Evolutionary conservation across 1,140 invertebrate genomes (phyloP).

Genomic region (Magallana angulata): DNA sequence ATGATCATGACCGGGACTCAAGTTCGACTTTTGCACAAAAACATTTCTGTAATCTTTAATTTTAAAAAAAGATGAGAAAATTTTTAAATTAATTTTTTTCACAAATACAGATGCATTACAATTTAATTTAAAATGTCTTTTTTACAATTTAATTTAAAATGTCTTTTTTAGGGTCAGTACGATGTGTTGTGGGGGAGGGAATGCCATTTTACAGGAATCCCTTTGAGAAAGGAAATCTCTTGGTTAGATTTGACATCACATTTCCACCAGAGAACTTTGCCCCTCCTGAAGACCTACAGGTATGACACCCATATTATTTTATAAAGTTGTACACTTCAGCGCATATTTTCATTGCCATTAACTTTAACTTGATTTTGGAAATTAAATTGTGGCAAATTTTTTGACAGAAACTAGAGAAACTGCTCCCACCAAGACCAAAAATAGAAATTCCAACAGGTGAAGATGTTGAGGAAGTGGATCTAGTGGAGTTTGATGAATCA

Average conservation of each 20-base stretch:
- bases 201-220: conserved; percentile 99
- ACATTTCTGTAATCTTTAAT: not conserved
- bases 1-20: not conserved
- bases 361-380: too few relatives aligned
- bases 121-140: not conserved
- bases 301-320: conserved; percentile 47
- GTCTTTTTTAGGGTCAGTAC: conserved; percentile 84
- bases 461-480: conserved; percentile 90
- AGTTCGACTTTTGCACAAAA: too few relatives aligned
- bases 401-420: conserved; percentile 84
- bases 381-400: not conserved
- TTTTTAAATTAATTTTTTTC: too few relatives aligned
- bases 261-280: conserved; percentile 91
- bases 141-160: conserved; percentile 50
- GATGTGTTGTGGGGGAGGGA: conserved; percentile 94
- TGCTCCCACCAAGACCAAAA: conserved; percentile 85
- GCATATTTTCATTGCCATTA: too few relatives aligned
- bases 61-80: not conserved
- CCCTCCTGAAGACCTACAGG: conserved; percentile 85
- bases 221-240: conserved; percentile 95
- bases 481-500: conserved; percentile 87
- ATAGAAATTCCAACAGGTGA: conserved; percentile 86
- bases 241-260: conserved; percentile 94
- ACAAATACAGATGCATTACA: too few relatives aligned
- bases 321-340: not conserved